Conservation (phyloP, 2,888 invertebrate species). For the Leptopilina syphax region DNA sequence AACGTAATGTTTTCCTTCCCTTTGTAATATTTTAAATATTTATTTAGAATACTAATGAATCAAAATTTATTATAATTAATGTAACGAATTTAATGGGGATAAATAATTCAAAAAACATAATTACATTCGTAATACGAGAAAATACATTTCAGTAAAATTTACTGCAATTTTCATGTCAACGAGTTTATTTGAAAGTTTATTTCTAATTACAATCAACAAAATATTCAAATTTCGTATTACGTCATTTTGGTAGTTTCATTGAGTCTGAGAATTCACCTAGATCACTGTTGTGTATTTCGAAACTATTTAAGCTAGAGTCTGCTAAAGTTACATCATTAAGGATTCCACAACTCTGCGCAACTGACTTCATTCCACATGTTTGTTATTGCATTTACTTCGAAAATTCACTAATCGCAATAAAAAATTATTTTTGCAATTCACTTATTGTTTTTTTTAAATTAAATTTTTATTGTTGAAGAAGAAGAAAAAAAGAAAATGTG, state of each 20-base stretch:
- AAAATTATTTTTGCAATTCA: too few relatives aligned
- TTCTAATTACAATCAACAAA: conserved; percentile 37
- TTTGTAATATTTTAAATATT: too few relatives aligned
- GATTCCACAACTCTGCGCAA: conserved; percentile 47
- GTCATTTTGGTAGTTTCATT: conserved; percentile 40
- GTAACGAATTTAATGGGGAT: not conserved
- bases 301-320: conserved; percentile 59
- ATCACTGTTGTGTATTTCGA: conserved; percentile 58
- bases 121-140: too few relatives aligned
- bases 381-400: conserved; percentile 47
- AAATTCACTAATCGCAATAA: conserved; percentile 50
- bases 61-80: too few relatives aligned
- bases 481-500: not conserved
- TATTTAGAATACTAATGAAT: too few relatives aligned
- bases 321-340: conserved; percentile 60
- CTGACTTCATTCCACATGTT: conserved; percentile 12
- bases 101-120: not conserved
- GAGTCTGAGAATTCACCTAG: conserved; percentile 58
- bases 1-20: too few relatives aligned
- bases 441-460: too few relatives aligned
- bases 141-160: too few relatives aligned
- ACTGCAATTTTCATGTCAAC: not conserved
- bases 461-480: too few relatives aligned
- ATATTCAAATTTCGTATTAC: conserved; percentile 38
- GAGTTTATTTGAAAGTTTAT: not conserved